Percentiles rank a stretch among this genome's conserved stretches.
Evolutionary conservation across 2,888 invertebrate genomes (phyloP).

Genomic region (Zhuqinia jingwanae): DNA sequence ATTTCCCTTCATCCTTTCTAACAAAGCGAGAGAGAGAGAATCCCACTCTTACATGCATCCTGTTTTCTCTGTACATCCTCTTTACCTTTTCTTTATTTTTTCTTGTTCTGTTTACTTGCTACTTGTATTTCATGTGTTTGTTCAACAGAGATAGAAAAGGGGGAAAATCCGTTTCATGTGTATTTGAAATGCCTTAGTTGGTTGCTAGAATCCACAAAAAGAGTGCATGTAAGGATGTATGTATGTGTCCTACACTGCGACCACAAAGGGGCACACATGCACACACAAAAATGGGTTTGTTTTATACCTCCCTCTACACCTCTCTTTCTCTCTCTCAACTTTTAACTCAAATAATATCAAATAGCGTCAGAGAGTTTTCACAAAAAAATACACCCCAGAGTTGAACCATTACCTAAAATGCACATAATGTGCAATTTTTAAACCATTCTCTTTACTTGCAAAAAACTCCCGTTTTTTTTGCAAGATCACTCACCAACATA

Average conservation of each 20-base stretch:
- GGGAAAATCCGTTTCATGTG: conserved; percentile 30
- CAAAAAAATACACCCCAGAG: neutral
- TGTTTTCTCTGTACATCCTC: neutral
- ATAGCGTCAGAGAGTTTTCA: neutral
- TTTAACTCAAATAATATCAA: conserved; percentile 4
- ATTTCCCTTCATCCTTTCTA: neutral
- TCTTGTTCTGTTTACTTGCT: neutral
- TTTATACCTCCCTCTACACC: neutral
- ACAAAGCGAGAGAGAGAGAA: too few species aligned
- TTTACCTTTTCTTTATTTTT: neutral
- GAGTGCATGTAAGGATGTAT: too few species aligned
- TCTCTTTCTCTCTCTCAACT: conserved; percentile 15
- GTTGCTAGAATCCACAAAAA: conserved; percentile 3
- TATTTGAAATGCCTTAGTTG: neutral
- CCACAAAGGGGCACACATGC: conserved; percentile 28
- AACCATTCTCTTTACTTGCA: too few species aligned
- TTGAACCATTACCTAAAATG: neutral
- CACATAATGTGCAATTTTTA: too few species aligned
- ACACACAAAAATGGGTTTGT: too few species aligned
- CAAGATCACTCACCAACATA: too few species aligned
- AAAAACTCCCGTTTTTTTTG: too few species aligned
- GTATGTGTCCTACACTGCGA: conserved; percentile 22
- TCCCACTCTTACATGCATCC: too few species aligned
- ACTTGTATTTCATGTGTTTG: neutral
- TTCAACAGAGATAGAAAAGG: neutral